These are phyloP conservation scores for Epistrophella euchroma DNA, from an alignment of 2,888 invertebrate genomes.

Conservation along the genomic window DNA sequence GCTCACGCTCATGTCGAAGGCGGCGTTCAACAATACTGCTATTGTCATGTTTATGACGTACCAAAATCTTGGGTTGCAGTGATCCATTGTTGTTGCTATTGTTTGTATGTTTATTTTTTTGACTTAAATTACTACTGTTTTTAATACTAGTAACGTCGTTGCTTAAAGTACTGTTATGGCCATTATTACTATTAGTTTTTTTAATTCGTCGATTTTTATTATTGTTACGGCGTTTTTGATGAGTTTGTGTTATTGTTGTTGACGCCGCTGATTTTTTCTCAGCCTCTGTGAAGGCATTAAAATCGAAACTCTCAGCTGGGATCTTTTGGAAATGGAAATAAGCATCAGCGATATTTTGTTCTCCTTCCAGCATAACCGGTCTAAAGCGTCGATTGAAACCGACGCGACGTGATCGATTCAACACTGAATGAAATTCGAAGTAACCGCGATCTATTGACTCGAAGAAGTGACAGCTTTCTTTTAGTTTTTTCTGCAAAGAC, in stretches of 20 bases:
- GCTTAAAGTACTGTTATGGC: constrained; percentile 69
- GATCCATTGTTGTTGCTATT: constrained; percentile 38
- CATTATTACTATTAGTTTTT: constrained; percentile 58
- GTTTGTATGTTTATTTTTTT: constrained; percentile 39
- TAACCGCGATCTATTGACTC: constrained; percentile 81
- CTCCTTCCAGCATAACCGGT: constrained; percentile 78
- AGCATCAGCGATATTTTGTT: constrained; percentile 77
- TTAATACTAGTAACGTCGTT: constrained; percentile 69
- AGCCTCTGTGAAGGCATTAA: constrained; percentile 54
- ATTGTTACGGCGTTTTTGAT: constrained; percentile 73
- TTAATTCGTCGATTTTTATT: constrained; percentile 68
- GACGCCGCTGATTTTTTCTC: constrained; percentile 43
- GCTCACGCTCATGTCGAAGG: constrained; percentile 78
- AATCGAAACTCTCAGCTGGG: constrained; percentile 78
- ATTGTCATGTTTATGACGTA: constrained; percentile 81
- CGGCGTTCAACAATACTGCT: constrained; percentile 77
- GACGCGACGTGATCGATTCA: constrained; percentile 79
- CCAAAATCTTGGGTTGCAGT: constrained; percentile 76
- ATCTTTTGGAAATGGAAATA: constrained; percentile 80
- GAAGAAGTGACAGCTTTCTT: constrained; percentile 81
- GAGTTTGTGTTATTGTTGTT: constrained; percentile 37
- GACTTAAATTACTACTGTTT: constrained; percentile 75
- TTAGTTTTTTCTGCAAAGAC: constrained; percentile 79
- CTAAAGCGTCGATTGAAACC: constrained; percentile 81
- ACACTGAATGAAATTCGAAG: constrained; percentile 79